Conservation (phyloP, 2,888 invertebrate genomes). For the Electrophaes corylata region DNA sequence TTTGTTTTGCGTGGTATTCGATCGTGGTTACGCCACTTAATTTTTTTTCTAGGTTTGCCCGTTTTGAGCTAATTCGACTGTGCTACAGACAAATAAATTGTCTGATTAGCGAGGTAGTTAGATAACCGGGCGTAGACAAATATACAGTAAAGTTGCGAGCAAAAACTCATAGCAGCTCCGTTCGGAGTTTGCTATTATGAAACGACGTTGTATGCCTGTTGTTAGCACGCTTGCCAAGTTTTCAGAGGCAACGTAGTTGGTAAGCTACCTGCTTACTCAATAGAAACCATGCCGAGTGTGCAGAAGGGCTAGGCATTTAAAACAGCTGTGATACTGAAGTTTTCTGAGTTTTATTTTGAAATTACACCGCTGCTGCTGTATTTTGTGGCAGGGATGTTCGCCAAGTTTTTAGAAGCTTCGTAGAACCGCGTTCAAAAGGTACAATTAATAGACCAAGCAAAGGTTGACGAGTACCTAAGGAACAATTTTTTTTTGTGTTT, state of each 20-base stretch:
- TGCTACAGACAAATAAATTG: too few species aligned
- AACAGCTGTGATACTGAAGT: neutral
- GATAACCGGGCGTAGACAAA: constrained; percentile 1
- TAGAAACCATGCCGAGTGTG: neutral
- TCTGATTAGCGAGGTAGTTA: neutral
- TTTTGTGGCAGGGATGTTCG: constrained; percentile 5
- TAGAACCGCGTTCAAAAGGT: neutral
- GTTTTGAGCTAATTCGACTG: too few species aligned
- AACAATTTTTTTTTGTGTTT: too few species aligned
- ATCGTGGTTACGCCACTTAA: too few species aligned
- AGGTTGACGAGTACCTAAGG: neutral
- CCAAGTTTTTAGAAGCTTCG: constrained; percentile 15
- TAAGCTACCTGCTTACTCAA: neutral
- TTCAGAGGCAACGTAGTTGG: constrained; percentile 5
- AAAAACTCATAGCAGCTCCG: constrained; percentile 19
- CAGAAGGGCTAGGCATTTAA: neutral
- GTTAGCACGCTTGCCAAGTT: constrained; percentile 24
- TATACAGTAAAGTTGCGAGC: constrained; percentile 2
- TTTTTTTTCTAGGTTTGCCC: too few species aligned
- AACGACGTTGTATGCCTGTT: constrained; percentile 19
- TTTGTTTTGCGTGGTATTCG: too few species aligned
- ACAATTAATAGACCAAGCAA: neutral
- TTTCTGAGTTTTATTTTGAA: neutral
- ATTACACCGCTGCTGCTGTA: neutral
- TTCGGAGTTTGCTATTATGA: constrained; percentile 26